A percentile compares a stretch with the other conserved stretches of the same genome.
phyloP scores from a whole-genome alignment of 1,140 invertebrate genomes.

The Leptoteleia sp. region DNA sequence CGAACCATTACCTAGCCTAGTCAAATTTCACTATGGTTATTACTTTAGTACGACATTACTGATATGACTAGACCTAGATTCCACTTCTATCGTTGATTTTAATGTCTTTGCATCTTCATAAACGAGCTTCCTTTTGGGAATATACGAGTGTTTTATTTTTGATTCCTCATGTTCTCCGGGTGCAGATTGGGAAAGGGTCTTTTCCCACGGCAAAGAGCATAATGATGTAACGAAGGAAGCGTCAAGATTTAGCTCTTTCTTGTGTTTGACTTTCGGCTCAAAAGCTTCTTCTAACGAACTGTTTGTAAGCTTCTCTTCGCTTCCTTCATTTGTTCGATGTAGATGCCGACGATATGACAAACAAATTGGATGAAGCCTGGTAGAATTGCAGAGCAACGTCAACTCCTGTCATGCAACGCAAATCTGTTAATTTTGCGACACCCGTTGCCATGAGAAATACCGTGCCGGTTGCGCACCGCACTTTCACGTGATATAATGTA shows the following conservation, averaged over 20 bases:
- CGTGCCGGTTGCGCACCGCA: constrained; percentile 26
- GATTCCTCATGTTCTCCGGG: no score
- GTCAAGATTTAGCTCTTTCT: constrained; percentile 44
- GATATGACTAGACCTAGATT: no score
- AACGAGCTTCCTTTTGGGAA: constrained; percentile 7
- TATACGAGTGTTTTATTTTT: constrained; percentile 18
- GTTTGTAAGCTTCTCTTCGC: constrained; percentile 23
- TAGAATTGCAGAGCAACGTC: no score
- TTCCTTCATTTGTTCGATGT: constrained; percentile 49
- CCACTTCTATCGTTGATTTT: no score
- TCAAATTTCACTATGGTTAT: no score
- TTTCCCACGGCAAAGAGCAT: constrained; percentile 7
- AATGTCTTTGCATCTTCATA: constrained; percentile 2
- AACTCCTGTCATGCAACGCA: constrained; percentile 11
- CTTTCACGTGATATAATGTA: constrained; percentile 67
- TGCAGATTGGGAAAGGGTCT: constrained; percentile 16
- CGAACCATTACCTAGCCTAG: no score
- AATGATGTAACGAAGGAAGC: constrained; percentile 52
- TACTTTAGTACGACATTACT: no score
- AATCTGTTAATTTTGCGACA: constrained; percentile 61
- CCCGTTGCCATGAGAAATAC: constrained; percentile 48
- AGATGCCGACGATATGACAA: constrained; percentile 54
- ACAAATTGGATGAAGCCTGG: constrained; percentile 57
- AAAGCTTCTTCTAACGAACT: constrained; percentile 65
- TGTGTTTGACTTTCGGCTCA: constrained; percentile 60